phyloP scores from a whole-genome alignment of 2,113 vertebrate genomes.

The Mus pahari region DNA sequence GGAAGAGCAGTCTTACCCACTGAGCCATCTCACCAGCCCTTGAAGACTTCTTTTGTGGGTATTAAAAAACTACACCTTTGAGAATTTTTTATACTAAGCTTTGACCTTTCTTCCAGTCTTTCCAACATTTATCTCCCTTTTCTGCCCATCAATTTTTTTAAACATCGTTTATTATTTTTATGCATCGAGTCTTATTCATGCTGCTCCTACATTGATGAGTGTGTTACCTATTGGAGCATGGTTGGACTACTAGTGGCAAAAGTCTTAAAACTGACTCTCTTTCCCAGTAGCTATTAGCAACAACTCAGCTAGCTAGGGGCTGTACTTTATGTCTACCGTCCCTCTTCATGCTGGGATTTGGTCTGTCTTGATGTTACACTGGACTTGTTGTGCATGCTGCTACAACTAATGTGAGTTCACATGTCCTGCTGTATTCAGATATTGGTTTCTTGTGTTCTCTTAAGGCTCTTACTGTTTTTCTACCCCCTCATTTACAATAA shows the following conservation, averaged over 20 bases:
- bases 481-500: not conserved
- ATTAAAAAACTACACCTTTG: not conserved
- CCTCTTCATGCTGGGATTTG: not conserved
- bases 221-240: not conserved
- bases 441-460: not conserved
- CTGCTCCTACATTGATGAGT: not conserved
- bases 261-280: not conserved
- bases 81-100: not conserved
- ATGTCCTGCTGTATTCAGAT: not conserved
- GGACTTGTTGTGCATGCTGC: not conserved
- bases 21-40: too few relatives aligned
- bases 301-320: not conserved
- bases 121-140: not conserved
- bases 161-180: not conserved
- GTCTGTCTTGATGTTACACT: not conserved
- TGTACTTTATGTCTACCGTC: not conserved
- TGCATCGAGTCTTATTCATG: not conserved
- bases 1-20: too few relatives aligned
- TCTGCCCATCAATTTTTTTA: not conserved
- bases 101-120: not conserved
- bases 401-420: not conserved
- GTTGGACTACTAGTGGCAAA: not conserved
- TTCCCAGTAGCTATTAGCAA: not conserved
- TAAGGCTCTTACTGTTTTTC: not conserved
- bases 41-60: not conserved